A percentile compares a stretch with the other conserved stretches of the same genome.
These are phyloP conservation scores for Macquaria ambigua DNA, from an alignment of 2,113 vertebrate genomes.

Conservation along the genomic window DNA sequence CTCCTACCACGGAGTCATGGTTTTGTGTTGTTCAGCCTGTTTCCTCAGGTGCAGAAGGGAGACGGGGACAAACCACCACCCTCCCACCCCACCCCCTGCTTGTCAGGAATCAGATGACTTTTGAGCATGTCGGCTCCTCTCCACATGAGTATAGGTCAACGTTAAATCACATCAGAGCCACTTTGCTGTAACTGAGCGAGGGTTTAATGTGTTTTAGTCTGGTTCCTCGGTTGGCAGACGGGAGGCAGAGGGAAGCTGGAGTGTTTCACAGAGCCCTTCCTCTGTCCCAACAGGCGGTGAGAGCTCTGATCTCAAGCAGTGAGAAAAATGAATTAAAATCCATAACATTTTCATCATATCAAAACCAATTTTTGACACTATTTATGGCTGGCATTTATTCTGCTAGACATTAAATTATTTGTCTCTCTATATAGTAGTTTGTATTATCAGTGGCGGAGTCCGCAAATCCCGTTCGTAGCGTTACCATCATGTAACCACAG, in stretches of 20 bases:
- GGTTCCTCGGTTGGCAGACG: not conserved
- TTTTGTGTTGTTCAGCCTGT: slow-evolving; percentile 5
- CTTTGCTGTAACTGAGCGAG: slow-evolving; percentile 21
- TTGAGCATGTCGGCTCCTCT: slow-evolving; percentile 28
- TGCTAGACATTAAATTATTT: not conserved
- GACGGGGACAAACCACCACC: not conserved
- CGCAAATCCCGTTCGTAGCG: not conserved
- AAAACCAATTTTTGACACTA: not conserved
- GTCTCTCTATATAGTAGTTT: not conserved
- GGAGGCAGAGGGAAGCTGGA: not conserved
- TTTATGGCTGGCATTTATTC: not conserved
- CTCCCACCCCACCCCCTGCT: not conserved
- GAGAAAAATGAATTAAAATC: slow-evolving; percentile 5
- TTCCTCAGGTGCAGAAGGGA: not conserved
- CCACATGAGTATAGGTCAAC: slow-evolving; percentile 30
- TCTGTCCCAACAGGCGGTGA: not conserved
- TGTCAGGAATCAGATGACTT: slow-evolving; percentile 9
- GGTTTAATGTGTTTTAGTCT: slow-evolving; percentile 36
- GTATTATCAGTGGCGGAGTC: not conserved
- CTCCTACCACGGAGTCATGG: not conserved
- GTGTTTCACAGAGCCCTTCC: not conserved
- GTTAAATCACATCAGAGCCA: slow-evolving; percentile 46
- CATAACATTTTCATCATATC: not conserved
- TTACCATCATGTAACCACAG: not conserved
- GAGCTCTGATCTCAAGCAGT: not conserved